These are phyloP conservation scores for Sinocyclocheilus anophthalmus DNA, from an alignment of 2,113 vertebrate species.

Conservation along the genomic window DNA sequence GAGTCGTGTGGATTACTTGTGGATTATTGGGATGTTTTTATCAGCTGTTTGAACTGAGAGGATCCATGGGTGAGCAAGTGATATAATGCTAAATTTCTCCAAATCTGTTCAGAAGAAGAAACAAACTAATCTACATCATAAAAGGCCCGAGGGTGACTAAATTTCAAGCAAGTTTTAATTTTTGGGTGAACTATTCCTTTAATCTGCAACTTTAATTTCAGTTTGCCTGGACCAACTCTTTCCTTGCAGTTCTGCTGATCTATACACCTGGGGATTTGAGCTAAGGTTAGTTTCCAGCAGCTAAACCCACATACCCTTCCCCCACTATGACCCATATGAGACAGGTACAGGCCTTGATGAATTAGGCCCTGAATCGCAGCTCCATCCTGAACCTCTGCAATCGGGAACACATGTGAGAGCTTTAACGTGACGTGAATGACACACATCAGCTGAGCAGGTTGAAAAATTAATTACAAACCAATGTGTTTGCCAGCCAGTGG, in stretches of 20 bases:
- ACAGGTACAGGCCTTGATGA: constrained; percentile 52
- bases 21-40: too few relatives aligned
- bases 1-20: too few relatives aligned
- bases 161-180: too few relatives aligned
- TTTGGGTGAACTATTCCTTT: too few relatives aligned
- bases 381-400: constrained; percentile 8
- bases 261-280: constrained; percentile 40
- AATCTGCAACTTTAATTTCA: background rate
- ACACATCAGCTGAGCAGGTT: constrained; percentile 45
- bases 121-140: too few relatives aligned
- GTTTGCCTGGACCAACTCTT: background rate
- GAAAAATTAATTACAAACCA: constrained; percentile 55
- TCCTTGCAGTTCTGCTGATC: constrained; percentile 13
- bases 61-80: too few relatives aligned
- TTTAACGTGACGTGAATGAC: constrained; percentile 39
- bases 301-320: constrained; percentile 36
- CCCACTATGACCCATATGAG: constrained; percentile 56
- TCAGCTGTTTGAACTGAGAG: too few relatives aligned
- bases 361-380: constrained; percentile 44
- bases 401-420: constrained; percentile 28
- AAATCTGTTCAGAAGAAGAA: too few relatives aligned
- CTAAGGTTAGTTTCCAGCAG: constrained; percentile 30
- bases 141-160: too few relatives aligned
- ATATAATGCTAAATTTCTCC: too few relatives aligned
- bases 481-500: constrained; percentile 41